Base-by-base conservation (phyloP, 2,888 invertebrate genomes). In the Lithophane semibrunnea region DNA sequence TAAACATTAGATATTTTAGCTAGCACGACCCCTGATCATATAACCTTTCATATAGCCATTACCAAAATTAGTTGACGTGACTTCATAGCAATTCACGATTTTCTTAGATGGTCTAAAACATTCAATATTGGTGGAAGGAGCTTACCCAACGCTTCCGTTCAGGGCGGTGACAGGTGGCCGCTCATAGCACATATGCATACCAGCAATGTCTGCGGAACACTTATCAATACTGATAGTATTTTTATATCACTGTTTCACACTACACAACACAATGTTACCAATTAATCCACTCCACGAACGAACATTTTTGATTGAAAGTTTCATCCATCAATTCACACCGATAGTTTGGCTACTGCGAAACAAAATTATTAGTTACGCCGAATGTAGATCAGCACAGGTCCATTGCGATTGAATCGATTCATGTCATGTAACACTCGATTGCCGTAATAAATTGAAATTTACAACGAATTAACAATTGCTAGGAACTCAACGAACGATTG, bases 111-210 rank as follows among this genome's bases (percentile, higher is more conserved):
- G 16, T 60, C 2, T 9, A 60, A 70, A 47, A 74, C 47, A 58
- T 29, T 73, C 12, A n/a, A 21, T 49, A 73, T 54, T 73, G 42
- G 29, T 80, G 63, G 70, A 87, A 76, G 61, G 69, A 78, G 72
- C 93, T 95, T 94, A 96, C 96, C 96, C 96, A 88, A 95, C 94
- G 84, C 93, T 92, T 91, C 95, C 95, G 95, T 96, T 96, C 93
- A 96, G 93, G 92, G 95, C 92, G 93, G 94, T 94, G 91, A 96
- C 96, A 95, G 89, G 82, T 79, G 96, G 96, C 90, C 96, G 91
- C 92, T 96, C 96, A 95, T 96, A 96, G 91, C 96, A 96, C 96
- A 96, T 93, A 95, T 96, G 96, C 96, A 96, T 96, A 92, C 94
- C 96, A 95, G 93, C 94, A 89, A 91, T 89, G 91, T 88, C 92